Percentiles rank a stretch among this genome's conserved stretches.
phyloP scores from a whole-genome alignment of 2,113 vertebrate species.

The Pseudolaguvia tuberculata region DNA sequence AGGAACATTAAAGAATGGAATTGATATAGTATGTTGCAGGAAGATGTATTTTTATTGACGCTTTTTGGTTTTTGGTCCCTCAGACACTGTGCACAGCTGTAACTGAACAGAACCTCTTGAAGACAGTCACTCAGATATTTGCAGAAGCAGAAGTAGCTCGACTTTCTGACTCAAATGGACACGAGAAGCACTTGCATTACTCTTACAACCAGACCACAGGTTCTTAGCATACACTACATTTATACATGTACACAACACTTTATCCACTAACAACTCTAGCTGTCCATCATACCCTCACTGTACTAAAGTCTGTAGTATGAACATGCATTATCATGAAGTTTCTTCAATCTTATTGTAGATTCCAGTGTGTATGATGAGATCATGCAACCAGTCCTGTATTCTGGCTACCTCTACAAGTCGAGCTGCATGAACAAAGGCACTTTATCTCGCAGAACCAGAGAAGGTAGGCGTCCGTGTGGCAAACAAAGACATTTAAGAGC shows the following conservation, averaged over 20 bases:
- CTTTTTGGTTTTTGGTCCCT: constrained; percentile 26
- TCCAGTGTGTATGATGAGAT: constrained; percentile 88
- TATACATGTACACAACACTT: neutral
- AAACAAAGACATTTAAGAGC: constrained; percentile 32
- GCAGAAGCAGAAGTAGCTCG: constrained; percentile 70
- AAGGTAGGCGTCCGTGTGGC: constrained; percentile 62
- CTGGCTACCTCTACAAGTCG: constrained; percentile 82
- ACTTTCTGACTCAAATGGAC: constrained; percentile 48
- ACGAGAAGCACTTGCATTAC: constrained; percentile 42
- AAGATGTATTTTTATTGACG: constrained; percentile 30
- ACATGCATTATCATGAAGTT: no score
- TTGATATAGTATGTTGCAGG: no score
- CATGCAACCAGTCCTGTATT: constrained; percentile 77
- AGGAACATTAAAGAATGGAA: no score
- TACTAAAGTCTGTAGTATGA: no score
- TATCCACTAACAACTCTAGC: neutral
- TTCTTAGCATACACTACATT: constrained; percentile 29
- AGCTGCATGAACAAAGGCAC: constrained; percentile 63
- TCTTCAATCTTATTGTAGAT: constrained; percentile 57
- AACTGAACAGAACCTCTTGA: constrained; percentile 82
- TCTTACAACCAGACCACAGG: constrained; percentile 44
- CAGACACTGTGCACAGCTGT: constrained; percentile 83
- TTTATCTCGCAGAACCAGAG: constrained; percentile 73
- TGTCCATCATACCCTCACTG: neutral
- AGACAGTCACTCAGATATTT: constrained; percentile 87